Evolutionary conservation across 1,140 invertebrate species (phyloP).

Genomic region (Pentalonia nigronervosa): DNA sequence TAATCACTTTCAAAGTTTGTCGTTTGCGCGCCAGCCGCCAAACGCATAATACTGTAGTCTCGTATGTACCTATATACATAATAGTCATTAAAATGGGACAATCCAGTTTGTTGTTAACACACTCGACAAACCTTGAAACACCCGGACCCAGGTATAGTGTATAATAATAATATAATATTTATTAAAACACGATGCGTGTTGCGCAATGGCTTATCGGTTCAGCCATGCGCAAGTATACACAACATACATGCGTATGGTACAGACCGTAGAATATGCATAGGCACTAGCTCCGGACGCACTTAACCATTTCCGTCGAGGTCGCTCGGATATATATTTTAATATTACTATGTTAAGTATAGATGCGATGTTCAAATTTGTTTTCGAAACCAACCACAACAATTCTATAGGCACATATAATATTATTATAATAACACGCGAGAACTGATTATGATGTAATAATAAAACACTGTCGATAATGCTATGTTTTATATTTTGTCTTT

Average conservation of each 20-base stretch:
- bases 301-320: not conserved
- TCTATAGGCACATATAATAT: not conserved
- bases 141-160: not conserved
- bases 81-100: constrained; percentile 6
- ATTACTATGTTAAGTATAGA: not conserved
- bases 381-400: not conserved
- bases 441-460: not conserved
- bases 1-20: constrained; percentile 38
- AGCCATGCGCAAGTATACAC: not conserved
- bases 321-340: not conserved
- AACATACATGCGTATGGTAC: not conserved
- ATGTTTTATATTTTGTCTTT: not conserved
- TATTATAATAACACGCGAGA: not conserved
- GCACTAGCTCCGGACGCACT: not conserved
- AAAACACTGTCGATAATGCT: not conserved
- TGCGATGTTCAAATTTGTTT: not conserved
- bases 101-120: not conserved
- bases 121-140: constrained; percentile 18
- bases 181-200: constrained; percentile 13
- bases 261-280: not conserved
- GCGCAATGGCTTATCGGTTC: not conserved
- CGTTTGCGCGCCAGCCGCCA: not conserved
- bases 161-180: not conserved
- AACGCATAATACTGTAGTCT: not conserved
- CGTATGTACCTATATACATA: not conserved